Evolutionary conservation across 2,888 invertebrate genomes (phyloP), one percentile per base, ranked within the genome.

Genomic region (Gymnosoma rotundatum): DNA sequence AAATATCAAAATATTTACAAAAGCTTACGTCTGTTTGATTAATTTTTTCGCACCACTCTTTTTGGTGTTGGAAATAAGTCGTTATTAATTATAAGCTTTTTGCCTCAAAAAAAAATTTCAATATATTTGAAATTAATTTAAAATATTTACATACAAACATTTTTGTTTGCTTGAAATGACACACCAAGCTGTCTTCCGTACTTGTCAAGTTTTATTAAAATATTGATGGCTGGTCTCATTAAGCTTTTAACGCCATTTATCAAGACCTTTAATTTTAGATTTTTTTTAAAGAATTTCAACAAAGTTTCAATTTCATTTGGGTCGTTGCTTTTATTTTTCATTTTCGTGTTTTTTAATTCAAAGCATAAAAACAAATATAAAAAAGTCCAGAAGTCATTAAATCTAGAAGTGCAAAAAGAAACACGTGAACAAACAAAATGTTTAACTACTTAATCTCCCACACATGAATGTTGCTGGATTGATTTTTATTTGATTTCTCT

Each of bases 401-500:
- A 42, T 20, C 18, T 61, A 32, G 4, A 48, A 25, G 21, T 9
- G 32, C 0, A 42, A 42, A 32, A 32, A 38, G 70, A 63, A 64
- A 61, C 32, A 48, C 21, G 9, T 1, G 38, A 12, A 42, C 42
- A 42, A 42, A 42, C 42, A 42, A 63, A 69, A 66, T 18, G 56
- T 50, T 42, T 42, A 42, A 42, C 42, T 6, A 42, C 42, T 42
- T 48, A 48, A 48, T n/a, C 6, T 12, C 4, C 10, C 42, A 42
- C 45, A 48, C 16, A 48, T 48, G 45, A 14, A 16, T 48, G 42
- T 45, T 52, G 4, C 48, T 50, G 21, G 14, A 32, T 78, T 69
- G 48, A 52, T 67, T 58, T 66, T 42, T 21, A 25, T 25, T 61
- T 70, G 73, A 38, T 50, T 75, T 60, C 8, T 32, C 86, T 64